Evolutionary conservation across 2,888 invertebrate genomes (phyloP).

Genomic region (Hypselothyrea guttata): DNA sequence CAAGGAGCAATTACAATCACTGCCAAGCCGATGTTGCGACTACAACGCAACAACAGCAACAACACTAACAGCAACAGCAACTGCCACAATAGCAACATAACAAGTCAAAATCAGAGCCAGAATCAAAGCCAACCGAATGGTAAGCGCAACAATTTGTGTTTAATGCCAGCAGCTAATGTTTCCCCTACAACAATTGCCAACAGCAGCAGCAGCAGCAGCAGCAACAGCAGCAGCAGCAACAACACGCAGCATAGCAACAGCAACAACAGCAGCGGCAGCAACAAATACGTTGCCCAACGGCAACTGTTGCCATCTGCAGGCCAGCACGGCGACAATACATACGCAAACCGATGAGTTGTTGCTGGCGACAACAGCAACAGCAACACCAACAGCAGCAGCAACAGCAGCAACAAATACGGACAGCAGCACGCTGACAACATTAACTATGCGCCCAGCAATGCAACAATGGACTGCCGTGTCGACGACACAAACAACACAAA

Average conservation of each 20-base stretch:
- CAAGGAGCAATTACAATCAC: conserved; percentile 46
- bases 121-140: conserved; percentile 45
- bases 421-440: conserved; percentile 30
- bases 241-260: conserved; percentile 12
- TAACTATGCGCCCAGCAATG: conserved; percentile 51
- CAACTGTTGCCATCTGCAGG: conserved; percentile 42
- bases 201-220: conserved; percentile 28
- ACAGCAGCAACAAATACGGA: too few species aligned
- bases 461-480: conserved; percentile 68
- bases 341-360: conserved; percentile 80
- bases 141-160: conserved; percentile 61
- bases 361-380: conserved; percentile 16
- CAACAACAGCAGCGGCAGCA: conserved; percentile 27
- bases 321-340: conserved; percentile 79
- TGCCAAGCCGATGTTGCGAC: conserved; percentile 41
- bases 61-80: conserved; percentile 20
- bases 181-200: conserved; percentile 42
- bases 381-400: conserved; percentile 12
- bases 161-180: conserved; percentile 37
- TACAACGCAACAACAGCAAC: conserved; percentile 27
- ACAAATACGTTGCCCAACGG: conserved; percentile 31
- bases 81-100: conserved; percentile 18
- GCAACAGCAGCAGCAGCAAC: too few species aligned
- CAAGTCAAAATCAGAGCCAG: conserved; percentile 25
- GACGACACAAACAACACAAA: conserved; percentile 57